Percentiles rank a stretch among this genome's conserved stretches.
Conservation (phyloP, 2,113 vertebrate species). For the Plecotus auritus region DNA sequence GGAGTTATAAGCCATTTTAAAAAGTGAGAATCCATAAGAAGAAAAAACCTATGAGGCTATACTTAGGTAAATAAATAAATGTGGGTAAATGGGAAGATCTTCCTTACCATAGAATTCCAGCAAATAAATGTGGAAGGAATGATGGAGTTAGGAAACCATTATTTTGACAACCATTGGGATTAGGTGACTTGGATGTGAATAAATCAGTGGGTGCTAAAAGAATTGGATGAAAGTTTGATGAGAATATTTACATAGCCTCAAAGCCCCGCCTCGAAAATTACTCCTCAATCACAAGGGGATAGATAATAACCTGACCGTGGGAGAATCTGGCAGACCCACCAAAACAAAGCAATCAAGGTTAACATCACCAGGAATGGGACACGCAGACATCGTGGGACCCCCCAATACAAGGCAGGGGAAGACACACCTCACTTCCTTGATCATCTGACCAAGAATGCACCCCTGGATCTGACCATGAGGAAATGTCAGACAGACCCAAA, state of each 20-base stretch:
- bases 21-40: background rate
- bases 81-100: background rate
- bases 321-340: background rate
- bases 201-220: background rate
- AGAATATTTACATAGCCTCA: background rate
- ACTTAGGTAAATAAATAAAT: background rate
- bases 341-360: background rate
- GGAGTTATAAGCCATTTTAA: background rate
- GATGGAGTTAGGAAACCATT: background rate
- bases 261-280: background rate
- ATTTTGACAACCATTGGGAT: background rate
- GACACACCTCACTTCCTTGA: background rate
- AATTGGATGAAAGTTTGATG: background rate
- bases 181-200: background rate
- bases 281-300: background rate
- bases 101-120: background rate
- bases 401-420: background rate
- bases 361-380: background rate
- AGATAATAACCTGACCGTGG: background rate
- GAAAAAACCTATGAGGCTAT: background rate
- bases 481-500: background rate
- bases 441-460: background rate
- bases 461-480: background rate
- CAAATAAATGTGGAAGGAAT: background rate
- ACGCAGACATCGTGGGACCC: background rate